A percentile compares a stretch with the other conserved stretches of the same genome.
phyloP scores from a whole-genome alignment of 2,888 invertebrate species.

The Crematogaster levior region DNA sequence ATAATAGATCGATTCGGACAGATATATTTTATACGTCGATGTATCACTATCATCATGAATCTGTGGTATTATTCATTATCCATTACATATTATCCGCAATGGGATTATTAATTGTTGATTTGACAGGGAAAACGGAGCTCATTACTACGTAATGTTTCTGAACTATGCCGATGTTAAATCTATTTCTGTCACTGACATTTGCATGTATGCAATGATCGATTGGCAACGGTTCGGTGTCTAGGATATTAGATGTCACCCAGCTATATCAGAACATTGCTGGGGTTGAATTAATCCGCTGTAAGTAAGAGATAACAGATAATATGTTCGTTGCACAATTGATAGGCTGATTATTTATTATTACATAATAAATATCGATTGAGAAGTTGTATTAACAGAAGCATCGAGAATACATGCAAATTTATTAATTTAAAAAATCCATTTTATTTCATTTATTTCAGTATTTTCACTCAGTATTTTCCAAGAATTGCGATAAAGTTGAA shows the following conservation, averaged over 20 bases:
- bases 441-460: no score
- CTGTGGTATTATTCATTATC: constrained; percentile 18
- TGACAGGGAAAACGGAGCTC: constrained; percentile 30
- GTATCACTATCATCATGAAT: neutral
- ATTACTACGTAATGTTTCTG: constrained; percentile 50
- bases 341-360: neutral
- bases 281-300: constrained; percentile 32
- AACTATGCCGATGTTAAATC: constrained; percentile 29
- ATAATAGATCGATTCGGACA: neutral
- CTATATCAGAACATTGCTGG: neutral
- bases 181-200: constrained; percentile 62
- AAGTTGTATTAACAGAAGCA: neutral
- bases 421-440: neutral
- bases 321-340: neutral
- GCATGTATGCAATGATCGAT: constrained; percentile 54
- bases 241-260: constrained; percentile 48
- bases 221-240: constrained; percentile 13
- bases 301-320: neutral
- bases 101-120: constrained; percentile 54
- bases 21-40: neutral
- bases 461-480: neutral
- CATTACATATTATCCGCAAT: constrained; percentile 19
- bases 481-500: neutral
- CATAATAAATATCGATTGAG: neutral
- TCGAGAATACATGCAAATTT: neutral